Evolutionary conservation across 2,113 vertebrate species (phyloP), one percentile per base, ranked within the genome.

Genomic region (Podarcis raffonei): DNA sequence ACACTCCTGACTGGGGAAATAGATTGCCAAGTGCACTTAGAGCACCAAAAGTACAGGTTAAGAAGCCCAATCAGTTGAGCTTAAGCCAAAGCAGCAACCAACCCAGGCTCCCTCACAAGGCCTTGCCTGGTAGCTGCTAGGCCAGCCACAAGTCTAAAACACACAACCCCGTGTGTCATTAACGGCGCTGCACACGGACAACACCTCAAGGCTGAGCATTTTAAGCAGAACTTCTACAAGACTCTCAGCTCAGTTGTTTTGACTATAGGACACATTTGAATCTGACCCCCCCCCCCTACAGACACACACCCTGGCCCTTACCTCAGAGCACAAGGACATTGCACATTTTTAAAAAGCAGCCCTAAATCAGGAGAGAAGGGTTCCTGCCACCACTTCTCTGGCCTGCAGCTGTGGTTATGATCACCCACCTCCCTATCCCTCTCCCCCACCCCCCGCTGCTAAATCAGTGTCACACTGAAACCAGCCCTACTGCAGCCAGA

Each of bases 381-480:
- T 5, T 42, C 48, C 48, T 30, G 32, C 37, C 20, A 6, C n/a
- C 23, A 18, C 83, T 1, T 62, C 68, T 57, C 62, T n/a, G 66
- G 15, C 15, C 48, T 48, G 37, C 69, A 22, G 78, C 76, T 15
- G 16, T 18, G 62, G n/a, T 15, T 22, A 30, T 8, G 16, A 1
- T 11, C 83, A 87, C 35, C 42, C 78, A 87, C 85, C 77, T 53
- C 81, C 8, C 5, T 7, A 53, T 53, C 35, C 42, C 78, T 87
- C 85, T 74, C 39, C 81, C 8, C 8, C 77, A 39, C 80, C 57
- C 20, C 79, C 59, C 81, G 76, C 75, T 75, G 85, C 48, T 53
- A 48, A 84, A 84, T 87, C 88, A 85, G 90, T 90, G 89, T 93
- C 85, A 84, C 93, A 84, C 85, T 80, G 4, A 15, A 23, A 76